Evolutionary conservation across 2,797 vertebrate genomes (phyloP), one percentile per base, ranked within the genome.

Genomic region (Bradypodion pumilum): DNA sequence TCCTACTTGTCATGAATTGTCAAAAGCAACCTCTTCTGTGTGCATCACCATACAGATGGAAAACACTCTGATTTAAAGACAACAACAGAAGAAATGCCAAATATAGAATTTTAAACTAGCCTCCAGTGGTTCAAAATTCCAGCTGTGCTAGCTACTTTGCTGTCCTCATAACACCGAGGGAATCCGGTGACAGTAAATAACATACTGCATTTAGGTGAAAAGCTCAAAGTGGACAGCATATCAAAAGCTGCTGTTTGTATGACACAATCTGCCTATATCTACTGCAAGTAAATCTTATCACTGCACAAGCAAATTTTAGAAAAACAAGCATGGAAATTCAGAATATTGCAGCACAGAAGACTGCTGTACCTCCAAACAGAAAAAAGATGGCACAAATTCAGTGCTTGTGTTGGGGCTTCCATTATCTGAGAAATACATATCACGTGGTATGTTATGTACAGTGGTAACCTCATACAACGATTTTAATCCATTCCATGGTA

Each of bases 321-420:
- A 89, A 92, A 93, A 89, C 42, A 95, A 93, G 90, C n/a, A n/a
- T 82, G 86, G 90, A 91, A 93, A 93, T 92, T 92, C 90, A 91
- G 63, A 79, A 35, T 78, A 85, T 86, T 90, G 90, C 90, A 92
- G 90, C 90, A 92, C 88, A 68, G 77, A 85, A 92, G 88, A 83
- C 85, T 21, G 73, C 89, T 92, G 91, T 65, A 88, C 92, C 90
- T 86, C 68, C 23, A 21, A 89, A 91, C 65, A 56, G 91, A 90
- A 80, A n/a, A 87, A 78, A 81, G 82, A 21, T 88, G 80, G 85
- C 88, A 86, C 65, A 85, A 90, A 93, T 87, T 84, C 81, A 89
- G 84, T 86, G 87, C 90, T 94, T 91, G 89, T 89, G 88, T 85
- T 87, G 82, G n/a, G 66, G 91, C 83, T 89, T 91, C 81, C 77